Percentiles rank a stretch among this genome's conserved stretches.
phyloP scores from a whole-genome alignment of 2,113 vertebrate genomes.

The Ictalurus punctatus region DNA sequence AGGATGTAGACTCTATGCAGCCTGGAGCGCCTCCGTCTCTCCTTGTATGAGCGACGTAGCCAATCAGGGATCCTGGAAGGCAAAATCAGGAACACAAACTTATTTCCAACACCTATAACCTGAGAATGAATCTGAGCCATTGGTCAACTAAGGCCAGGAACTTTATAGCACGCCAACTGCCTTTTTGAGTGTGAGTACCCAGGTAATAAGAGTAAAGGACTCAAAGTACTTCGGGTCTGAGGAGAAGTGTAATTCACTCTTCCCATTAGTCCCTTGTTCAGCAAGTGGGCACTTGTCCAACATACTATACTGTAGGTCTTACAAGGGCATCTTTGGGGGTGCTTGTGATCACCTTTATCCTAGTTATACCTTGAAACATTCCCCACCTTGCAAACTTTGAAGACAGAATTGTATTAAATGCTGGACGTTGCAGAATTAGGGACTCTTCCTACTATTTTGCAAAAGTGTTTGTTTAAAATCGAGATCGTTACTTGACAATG shows the following conservation, averaged over 20 bases:
- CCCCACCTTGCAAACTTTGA: neutral
- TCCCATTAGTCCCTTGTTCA: neutral
- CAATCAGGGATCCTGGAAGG: slow-evolving; percentile 82
- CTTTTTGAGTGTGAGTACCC: neutral
- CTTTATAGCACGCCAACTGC: neutral
- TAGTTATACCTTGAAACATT: neutral
- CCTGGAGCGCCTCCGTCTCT: slow-evolving; percentile 36
- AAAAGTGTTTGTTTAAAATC: neutral
- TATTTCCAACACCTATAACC: neutral
- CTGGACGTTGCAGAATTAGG: neutral
- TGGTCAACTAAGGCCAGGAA: neutral
- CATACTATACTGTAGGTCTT: neutral
- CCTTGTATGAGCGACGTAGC: slow-evolving; percentile 70
- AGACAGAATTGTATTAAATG: neutral
- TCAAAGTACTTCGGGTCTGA: neutral
- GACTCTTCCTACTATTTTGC: neutral
- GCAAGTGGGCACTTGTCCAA: neutral
- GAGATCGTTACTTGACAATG: neutral
- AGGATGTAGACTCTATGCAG: slow-evolving; percentile 16
- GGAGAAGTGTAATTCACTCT: neutral
- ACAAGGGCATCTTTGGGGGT: neutral
- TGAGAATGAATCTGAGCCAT: neutral
- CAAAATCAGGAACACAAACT: neutral
- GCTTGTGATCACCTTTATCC: neutral
- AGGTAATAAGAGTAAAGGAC: neutral